phyloP scores from a whole-genome alignment of 2,888 invertebrate species.

The Athrips mouffetella region DNA sequence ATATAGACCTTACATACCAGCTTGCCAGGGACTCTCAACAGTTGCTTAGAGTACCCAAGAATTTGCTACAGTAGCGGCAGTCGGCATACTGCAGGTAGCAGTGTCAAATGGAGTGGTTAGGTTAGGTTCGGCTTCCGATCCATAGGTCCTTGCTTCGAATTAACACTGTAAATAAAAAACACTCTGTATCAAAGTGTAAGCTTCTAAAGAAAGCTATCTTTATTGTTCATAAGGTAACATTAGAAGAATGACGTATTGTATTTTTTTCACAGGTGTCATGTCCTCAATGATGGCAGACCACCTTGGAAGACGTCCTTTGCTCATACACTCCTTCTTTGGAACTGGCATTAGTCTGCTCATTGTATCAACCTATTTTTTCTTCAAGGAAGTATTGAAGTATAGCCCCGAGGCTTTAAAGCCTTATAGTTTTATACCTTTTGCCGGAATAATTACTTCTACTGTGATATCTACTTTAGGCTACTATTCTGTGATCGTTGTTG shows the following conservation, averaged over 20 bases:
- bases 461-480: conserved; percentile 59
- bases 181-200: too few relatives aligned
- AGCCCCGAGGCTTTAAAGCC: conserved; percentile 34
- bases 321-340: conserved; percentile 57
- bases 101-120: too few relatives aligned
- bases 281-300: conserved; percentile 52
- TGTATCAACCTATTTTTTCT: conserved; percentile 56
- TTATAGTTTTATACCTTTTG: conserved; percentile 52
- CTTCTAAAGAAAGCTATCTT: too few relatives aligned
- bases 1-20: background rate
- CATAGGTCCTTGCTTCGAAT: too few relatives aligned
- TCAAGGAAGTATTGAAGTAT: conserved; percentile 42
- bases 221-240: too few relatives aligned
- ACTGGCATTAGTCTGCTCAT: conserved; percentile 36
- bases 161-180: too few relatives aligned
- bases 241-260: background rate
- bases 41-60: too few relatives aligned
- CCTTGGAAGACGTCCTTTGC: conserved; percentile 64
- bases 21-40: too few relatives aligned
- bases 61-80: too few relatives aligned
- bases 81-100: too few relatives aligned
- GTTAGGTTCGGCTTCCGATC: too few relatives aligned
- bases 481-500: conserved; percentile 64
- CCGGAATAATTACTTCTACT: conserved; percentile 53
- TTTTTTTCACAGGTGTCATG: conserved; percentile 46